Percentiles rank a stretch among this genome's conserved stretches.
Conservation (phyloP, 2,113 vertebrate genomes). For the Ctenomys sociabilis region DNA sequence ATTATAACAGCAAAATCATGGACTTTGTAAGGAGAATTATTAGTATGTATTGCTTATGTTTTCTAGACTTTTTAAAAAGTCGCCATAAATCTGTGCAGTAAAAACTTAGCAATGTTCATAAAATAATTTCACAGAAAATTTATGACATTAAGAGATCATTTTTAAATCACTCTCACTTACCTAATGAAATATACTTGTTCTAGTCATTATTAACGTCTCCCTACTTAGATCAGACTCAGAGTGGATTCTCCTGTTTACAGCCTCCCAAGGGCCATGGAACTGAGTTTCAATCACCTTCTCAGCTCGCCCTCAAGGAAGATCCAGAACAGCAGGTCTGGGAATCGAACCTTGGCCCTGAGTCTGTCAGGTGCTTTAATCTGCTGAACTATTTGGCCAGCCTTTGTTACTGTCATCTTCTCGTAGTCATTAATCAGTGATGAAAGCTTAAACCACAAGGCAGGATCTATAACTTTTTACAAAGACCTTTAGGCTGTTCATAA, state of each 20-base stretch:
- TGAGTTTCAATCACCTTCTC: no score
- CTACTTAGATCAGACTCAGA: no score
- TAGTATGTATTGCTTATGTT: background rate
- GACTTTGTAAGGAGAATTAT: background rate
- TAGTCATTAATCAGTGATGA: background rate
- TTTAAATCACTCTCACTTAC: background rate
- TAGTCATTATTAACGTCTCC: background rate
- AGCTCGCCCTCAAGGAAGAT: no score
- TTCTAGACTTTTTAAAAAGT: background rate
- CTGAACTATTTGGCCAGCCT: background rate
- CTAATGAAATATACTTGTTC: background rate
- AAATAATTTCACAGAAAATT: background rate
- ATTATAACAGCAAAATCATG: background rate
- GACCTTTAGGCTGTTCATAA: background rate
- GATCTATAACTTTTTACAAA: accelerated
- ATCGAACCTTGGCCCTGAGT: no score
- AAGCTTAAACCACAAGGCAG: background rate
- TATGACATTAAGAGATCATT: background rate
- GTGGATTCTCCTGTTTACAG: no score
- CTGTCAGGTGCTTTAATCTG: no score
- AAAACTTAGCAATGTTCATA: background rate
- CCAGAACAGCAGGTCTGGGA: no score
- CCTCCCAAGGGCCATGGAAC: no score
- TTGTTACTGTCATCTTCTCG: background rate
- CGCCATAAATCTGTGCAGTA: background rate